phyloP scores from a whole-genome alignment of 2,113 vertebrate species.

The Brachypodius melanocephalos region DNA sequence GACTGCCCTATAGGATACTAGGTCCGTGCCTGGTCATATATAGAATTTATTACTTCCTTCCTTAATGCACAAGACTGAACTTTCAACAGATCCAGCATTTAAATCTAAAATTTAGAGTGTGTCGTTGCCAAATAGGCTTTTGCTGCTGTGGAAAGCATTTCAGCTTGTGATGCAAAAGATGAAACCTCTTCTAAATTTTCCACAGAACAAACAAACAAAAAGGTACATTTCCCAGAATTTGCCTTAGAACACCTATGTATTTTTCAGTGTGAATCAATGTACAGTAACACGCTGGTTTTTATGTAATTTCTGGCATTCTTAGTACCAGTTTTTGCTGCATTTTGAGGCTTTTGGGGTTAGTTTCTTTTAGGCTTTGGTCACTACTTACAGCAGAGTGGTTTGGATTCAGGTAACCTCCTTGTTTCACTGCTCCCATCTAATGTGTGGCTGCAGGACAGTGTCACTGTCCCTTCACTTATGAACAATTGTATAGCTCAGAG shows the following conservation, averaged over 20 bases:
- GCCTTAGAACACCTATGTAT: not conserved
- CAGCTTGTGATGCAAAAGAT: not conserved
- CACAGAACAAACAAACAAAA: not conserved
- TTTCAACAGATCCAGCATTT: not conserved
- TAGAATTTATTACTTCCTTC: slow-evolving; percentile 37
- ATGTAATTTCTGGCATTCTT: not conserved
- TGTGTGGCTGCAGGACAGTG: not conserved
- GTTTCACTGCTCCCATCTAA: not conserved
- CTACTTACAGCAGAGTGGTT: not conserved
- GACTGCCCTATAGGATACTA: not conserved
- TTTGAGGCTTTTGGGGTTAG: not conserved
- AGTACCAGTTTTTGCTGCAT: not conserved
- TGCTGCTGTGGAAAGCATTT: not conserved
- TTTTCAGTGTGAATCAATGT: not conserved
- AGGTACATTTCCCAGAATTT: not conserved
- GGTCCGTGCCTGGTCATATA: not conserved
- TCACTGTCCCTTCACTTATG: not conserved
- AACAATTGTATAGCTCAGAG: not conserved
- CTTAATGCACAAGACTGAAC: not conserved
- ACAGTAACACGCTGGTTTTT: not conserved
- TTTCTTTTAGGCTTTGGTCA: not conserved
- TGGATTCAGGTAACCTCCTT: not conserved
- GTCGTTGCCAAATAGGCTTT: not conserved
- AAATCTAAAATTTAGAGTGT: not conserved
- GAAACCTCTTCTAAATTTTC: not conserved